Percentiles rank a stretch among this genome's conserved stretches.
Conservation (phyloP, 2,888 invertebrate species). For the Parascotia fuliginaria region DNA sequence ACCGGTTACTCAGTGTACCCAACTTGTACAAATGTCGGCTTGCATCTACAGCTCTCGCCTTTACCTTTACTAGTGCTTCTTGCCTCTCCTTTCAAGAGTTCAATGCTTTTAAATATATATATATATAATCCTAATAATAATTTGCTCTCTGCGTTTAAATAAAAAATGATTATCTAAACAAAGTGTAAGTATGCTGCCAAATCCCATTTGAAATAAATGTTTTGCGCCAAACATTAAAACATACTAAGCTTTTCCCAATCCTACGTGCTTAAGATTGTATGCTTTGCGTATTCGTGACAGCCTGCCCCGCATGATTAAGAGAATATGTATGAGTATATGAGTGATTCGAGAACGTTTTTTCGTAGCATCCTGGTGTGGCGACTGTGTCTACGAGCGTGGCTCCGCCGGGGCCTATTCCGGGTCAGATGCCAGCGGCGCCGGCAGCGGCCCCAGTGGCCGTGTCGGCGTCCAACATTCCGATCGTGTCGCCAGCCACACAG, state of each 20-base stretch:
- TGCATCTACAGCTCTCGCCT: constrained; percentile 23
- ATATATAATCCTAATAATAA: neutral
- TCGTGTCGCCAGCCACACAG: constrained; percentile 47
- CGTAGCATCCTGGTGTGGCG: constrained; percentile 74
- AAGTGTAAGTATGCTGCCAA: neutral
- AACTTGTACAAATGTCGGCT: constrained; percentile 10
- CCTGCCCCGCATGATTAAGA: constrained; percentile 17
- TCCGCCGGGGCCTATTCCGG: constrained; percentile 58
- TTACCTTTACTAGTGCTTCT: constrained; percentile 19
- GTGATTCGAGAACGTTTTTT: constrained; percentile 16
- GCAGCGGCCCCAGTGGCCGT: constrained; percentile 52
- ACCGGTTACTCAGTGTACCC: constrained; percentile 7
- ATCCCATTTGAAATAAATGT: constrained; percentile 2
- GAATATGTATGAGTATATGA: constrained; percentile 8
- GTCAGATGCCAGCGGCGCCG: constrained; percentile 56
- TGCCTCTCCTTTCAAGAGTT: neutral
- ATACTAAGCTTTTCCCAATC: constrained; percentile 20
- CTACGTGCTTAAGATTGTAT: constrained; percentile 46
- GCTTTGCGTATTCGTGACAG: constrained; percentile 31
- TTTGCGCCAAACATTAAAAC: constrained; percentile 39
- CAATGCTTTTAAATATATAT: neutral
- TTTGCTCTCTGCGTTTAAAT: too few relatives aligned
- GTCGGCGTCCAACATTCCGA: constrained; percentile 48
- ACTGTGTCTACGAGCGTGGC: constrained; percentile 76
- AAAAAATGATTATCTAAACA: too few relatives aligned